Evolutionary conservation across 2,113 vertebrate species (phyloP).

Genomic region (Nothoprocta pentlandii): DNA sequence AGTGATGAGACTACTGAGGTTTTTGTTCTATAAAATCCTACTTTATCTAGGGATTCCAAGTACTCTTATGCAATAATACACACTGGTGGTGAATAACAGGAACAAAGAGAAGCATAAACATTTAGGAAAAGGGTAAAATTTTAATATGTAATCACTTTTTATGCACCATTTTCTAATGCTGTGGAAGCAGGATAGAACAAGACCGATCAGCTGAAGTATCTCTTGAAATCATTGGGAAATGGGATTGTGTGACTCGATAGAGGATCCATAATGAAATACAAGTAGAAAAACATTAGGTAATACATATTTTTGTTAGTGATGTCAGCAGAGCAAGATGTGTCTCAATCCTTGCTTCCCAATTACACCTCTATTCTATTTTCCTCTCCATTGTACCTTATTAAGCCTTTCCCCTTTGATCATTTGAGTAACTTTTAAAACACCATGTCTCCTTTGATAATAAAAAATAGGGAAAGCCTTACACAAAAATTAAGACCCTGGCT

Average conservation of each 20-base stretch:
- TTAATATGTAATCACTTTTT: background rate
- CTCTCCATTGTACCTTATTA: background rate
- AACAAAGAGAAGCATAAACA: background rate
- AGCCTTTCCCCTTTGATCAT: background rate
- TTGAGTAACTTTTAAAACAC: background rate
- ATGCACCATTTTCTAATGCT: background rate
- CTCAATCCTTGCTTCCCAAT: background rate
- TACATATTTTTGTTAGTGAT: background rate
- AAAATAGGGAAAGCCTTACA: background rate
- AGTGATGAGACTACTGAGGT: background rate
- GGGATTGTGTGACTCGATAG: background rate
- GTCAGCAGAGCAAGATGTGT: background rate
- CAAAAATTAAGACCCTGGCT: background rate
- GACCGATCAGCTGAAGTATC: fast-evolving
- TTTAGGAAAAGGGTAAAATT: background rate
- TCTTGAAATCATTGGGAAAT: background rate
- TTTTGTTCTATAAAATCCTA: background rate
- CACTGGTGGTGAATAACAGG: background rate
- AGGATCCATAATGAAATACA: background rate
- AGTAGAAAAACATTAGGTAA: background rate
- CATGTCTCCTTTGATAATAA: background rate
- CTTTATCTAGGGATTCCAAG: background rate
- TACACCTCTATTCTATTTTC: background rate
- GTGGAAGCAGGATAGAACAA: background rate
- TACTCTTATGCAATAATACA: background rate